Percentiles rank a stretch among this genome's conserved stretches.
Evolutionary conservation across 2,113 vertebrate species (phyloP).

Genomic region (Entelurus aequoreus): DNA sequence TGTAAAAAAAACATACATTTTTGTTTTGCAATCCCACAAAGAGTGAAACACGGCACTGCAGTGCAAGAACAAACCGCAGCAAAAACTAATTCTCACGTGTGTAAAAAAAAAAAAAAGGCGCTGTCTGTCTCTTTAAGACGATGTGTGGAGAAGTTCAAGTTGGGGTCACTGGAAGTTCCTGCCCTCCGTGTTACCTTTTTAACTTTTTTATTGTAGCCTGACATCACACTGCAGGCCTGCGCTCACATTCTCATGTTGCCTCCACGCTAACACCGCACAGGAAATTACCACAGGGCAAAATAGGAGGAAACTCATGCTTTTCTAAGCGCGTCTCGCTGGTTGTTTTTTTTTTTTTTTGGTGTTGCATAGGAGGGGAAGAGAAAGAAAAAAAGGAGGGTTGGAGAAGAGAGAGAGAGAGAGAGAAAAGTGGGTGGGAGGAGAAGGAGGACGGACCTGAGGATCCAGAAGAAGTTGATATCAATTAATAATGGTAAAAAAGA

Average conservation of each 20-base stretch:
- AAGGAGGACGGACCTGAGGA: constrained; percentile 60
- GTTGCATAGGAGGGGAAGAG: constrained; percentile 61
- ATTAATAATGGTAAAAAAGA: constrained; percentile 78
- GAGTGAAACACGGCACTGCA: too few relatives aligned
- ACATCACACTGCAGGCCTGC: constrained; percentile 75
- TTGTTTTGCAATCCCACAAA: too few relatives aligned
- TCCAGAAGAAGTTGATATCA: constrained; percentile 75
- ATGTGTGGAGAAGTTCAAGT: constrained; percentile 78
- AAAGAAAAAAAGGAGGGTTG: constrained; percentile 29
- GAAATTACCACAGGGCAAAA: constrained; percentile 63
- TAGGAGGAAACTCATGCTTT: constrained; percentile 70
- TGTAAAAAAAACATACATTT: too few relatives aligned
- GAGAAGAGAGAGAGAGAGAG: constrained; percentile 46
- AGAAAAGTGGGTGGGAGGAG: constrained; percentile 28
- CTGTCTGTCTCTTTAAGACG: constrained; percentile 79
- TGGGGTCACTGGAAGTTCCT: constrained; percentile 80
- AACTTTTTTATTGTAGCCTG: constrained; percentile 77
- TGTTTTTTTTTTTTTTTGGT: constrained; percentile 45
- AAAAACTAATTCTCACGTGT: too few relatives aligned
- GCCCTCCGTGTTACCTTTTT: constrained; percentile 81
- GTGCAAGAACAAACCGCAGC: too few relatives aligned
- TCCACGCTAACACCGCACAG: constrained; percentile 67
- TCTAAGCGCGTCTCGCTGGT: constrained; percentile 57
- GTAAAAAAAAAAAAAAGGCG: constrained; percentile 14
- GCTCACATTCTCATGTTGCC: constrained; percentile 71